Conservation (phyloP, 2,113 vertebrate species). For the Apaloderma vittatum region DNA sequence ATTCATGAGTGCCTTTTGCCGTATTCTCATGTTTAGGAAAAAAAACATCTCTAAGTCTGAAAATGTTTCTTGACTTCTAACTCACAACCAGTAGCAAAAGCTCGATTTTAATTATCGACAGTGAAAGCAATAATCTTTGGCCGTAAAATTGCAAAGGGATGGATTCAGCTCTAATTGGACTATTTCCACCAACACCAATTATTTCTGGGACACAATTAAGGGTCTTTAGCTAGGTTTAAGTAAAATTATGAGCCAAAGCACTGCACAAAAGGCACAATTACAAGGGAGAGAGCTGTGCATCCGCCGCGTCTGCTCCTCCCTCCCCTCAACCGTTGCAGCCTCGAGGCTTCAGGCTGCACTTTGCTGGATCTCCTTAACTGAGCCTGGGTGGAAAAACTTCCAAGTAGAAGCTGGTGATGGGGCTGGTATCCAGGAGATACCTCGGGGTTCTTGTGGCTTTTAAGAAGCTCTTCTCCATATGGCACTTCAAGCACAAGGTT, state of each 20-base stretch:
- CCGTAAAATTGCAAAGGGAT: constrained; percentile 37
- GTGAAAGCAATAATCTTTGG: constrained; percentile 19
- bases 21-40: not conserved
- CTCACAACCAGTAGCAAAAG: constrained; percentile 4
- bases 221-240: constrained; percentile 56
- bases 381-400: not conserved
- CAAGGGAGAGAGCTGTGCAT: not conserved
- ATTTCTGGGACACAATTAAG: constrained; percentile 71
- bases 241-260: constrained; percentile 53
- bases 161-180: constrained; percentile 65
- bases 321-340: not conserved
- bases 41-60: not conserved
- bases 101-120: constrained; percentile 17
- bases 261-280: constrained; percentile 15
- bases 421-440: not conserved
- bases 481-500: not conserved
- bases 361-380: not conserved
- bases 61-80: constrained; percentile 18
- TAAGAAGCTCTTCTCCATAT: not conserved
- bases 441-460: not conserved
- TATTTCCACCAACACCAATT: constrained; percentile 71
- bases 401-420: not conserved
- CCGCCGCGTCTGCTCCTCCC: not conserved
- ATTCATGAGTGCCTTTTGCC: not conserved
- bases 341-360: not conserved